Evolutionary conservation across 1,140 invertebrate species (phyloP).

Genomic region (Calephelis virginiensis): DNA sequence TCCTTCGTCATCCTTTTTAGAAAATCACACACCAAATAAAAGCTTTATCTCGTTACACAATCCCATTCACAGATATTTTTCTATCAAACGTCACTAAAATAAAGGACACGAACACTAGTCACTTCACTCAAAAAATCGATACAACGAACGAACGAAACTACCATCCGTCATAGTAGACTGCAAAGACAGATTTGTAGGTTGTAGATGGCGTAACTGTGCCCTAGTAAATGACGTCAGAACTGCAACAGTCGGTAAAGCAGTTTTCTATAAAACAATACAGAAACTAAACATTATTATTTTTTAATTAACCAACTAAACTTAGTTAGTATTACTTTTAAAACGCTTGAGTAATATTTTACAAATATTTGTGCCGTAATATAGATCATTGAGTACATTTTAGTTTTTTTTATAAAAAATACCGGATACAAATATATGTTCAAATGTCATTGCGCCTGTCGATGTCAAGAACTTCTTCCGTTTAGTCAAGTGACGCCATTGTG

Average conservation of each 20-base stretch:
- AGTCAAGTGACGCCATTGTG: slow-evolving; percentile 87
- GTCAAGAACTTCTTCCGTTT: slow-evolving; percentile 68
- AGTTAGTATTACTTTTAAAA: neutral
- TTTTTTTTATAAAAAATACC: neutral
- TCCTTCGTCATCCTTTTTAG: slow-evolving; percentile 95
- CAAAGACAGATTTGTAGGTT: slow-evolving; percentile 61
- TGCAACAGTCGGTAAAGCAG: slow-evolving; percentile 37
- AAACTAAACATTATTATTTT: neutral
- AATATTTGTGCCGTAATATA: no score
- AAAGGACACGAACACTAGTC: slow-evolving; percentile 86
- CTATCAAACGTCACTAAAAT: slow-evolving; percentile 86
- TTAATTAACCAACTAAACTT: neutral
- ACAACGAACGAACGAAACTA: slow-evolving; percentile 82
- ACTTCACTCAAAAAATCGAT: slow-evolving; percentile 88
- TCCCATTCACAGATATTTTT: slow-evolving; percentile 88
- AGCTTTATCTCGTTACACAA: slow-evolving; percentile 83
- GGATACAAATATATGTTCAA: slow-evolving; percentile 35
- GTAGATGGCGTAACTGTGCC: slow-evolving; percentile 68
- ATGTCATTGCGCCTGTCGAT: slow-evolving; percentile 57
- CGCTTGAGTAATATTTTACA: neutral
- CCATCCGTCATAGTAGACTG: slow-evolving; percentile 66
- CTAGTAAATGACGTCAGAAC: slow-evolving; percentile 38
- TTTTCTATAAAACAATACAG: slow-evolving; percentile 21
- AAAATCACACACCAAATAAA: slow-evolving; percentile 81
- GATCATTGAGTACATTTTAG: neutral